Conservation (phyloP, 2,113 vertebrate species). For the Procavia capensis region DNA sequence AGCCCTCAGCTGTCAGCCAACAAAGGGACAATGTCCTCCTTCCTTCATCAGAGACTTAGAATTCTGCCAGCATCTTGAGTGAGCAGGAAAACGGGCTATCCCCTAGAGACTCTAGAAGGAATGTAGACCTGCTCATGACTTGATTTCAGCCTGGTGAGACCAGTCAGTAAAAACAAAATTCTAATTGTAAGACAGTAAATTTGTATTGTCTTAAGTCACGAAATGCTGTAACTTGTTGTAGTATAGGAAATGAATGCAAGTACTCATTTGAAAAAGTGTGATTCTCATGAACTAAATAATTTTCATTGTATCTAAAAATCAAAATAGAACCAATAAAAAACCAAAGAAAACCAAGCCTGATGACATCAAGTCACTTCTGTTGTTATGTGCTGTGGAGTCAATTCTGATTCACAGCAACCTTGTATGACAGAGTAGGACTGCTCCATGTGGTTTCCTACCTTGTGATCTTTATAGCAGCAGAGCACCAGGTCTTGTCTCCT, state of each 20-base stretch:
- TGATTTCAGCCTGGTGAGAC: neutral
- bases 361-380: too few relatives aligned
- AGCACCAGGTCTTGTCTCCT: neutral
- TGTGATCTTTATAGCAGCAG: neutral
- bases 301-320: neutral
- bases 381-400: too few relatives aligned
- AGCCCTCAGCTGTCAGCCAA: too few relatives aligned
- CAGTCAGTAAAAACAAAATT: too few relatives aligned
- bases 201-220: too few relatives aligned
- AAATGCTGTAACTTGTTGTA: neutral
- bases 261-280: neutral
- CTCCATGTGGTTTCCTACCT: neutral
- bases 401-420: neutral
- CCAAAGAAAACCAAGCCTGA: too few relatives aligned
- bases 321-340: too few relatives aligned
- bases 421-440: neutral
- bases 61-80: neutral
- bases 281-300: neutral
- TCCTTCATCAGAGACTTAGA: neutral
- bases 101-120: neutral
- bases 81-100: neutral
- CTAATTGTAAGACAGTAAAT: too few relatives aligned
- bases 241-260: neutral
- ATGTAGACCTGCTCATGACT: too few relatives aligned
- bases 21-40: neutral